Evolutionary conservation across 2,113 vertebrate genomes (phyloP).

Genomic region (Accipiter cooperii): DNA sequence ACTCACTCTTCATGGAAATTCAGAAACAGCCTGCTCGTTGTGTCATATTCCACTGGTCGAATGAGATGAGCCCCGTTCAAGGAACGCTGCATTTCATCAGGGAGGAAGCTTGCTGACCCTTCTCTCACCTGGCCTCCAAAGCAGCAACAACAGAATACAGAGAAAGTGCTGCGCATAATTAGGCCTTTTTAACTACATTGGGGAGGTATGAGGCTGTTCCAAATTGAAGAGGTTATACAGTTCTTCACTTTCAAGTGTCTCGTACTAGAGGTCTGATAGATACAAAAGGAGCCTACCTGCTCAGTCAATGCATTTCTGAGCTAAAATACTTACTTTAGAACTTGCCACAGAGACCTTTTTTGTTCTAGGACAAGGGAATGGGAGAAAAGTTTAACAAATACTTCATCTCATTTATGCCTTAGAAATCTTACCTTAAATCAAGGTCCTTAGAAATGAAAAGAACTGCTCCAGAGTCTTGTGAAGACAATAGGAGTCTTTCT

Average conservation of each 20-base stretch:
- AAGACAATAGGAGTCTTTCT: not conserved
- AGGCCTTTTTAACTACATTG: not conserved
- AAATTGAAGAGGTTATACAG: not conserved
- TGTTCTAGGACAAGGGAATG: not conserved
- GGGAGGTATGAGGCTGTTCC: not conserved
- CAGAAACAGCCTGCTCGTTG: not conserved
- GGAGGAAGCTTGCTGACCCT: not conserved
- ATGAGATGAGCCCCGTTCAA: not conserved
- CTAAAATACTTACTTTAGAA: not conserved
- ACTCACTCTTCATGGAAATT: not conserved
- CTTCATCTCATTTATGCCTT: not conserved
- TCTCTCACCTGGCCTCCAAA: not conserved
- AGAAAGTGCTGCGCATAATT: not conserved
- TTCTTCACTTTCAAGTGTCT: not conserved
- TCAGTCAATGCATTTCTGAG: not conserved
- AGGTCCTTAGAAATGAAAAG: not conserved
- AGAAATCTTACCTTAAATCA: not conserved
- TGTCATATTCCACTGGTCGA: not conserved
- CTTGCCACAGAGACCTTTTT: not conserved
- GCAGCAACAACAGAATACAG: not conserved
- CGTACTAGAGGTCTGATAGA: not conserved
- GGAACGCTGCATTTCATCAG: not conserved
- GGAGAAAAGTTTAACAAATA: not conserved
- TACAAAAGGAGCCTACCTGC: not conserved
- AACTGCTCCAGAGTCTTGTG: not conserved